These are phyloP conservation scores for Decapterus maruadsi DNA, from an alignment of 2,797 vertebrate genomes.

Conservation along the genomic window DNA sequence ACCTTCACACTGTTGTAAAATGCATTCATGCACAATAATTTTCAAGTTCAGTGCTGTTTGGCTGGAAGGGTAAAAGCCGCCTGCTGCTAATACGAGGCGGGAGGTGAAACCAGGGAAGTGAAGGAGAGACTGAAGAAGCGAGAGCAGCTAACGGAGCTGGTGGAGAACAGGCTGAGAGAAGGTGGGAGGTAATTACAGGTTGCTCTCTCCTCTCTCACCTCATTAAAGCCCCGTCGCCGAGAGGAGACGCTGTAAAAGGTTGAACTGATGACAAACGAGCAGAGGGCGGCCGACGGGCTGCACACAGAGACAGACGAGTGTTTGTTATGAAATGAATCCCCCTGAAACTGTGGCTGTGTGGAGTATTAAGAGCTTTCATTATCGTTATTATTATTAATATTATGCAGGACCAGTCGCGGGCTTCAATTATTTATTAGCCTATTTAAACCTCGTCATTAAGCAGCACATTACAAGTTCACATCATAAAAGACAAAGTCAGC, in stretches of 20 bases:
- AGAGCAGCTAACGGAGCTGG: neutral
- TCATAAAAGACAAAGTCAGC: slow-evolving; percentile 29
- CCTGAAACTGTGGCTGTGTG: neutral
- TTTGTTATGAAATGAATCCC: slow-evolving; percentile 32
- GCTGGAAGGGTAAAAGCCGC: neutral
- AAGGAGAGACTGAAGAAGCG: neutral
- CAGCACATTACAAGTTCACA: slow-evolving; percentile 14
- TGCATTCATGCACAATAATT: no score
- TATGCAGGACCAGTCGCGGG: slow-evolving; percentile 8
- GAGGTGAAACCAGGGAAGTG: neutral
- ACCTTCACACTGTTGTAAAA: no score
- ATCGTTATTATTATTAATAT: neutral
- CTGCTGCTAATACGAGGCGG: neutral
- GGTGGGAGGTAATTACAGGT: slow-evolving; percentile 26
- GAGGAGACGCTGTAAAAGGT: slow-evolving; percentile 26
- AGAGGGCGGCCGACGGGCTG: slow-evolving; percentile 12
- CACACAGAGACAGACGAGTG: neutral
- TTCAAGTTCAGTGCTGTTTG: neutral
- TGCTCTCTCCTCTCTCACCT: slow-evolving; percentile 24
- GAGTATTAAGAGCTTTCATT: neutral
- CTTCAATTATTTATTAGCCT: slow-evolving; percentile 46
- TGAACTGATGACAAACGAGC: slow-evolving; percentile 23
- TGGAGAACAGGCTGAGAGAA: slow-evolving; percentile 9
- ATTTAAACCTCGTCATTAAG: slow-evolving; percentile 42
- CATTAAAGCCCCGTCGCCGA: slow-evolving; percentile 49